Base-by-base conservation (phyloP, 2,888 invertebrate genomes). In the Hetaerina titia region DNA sequence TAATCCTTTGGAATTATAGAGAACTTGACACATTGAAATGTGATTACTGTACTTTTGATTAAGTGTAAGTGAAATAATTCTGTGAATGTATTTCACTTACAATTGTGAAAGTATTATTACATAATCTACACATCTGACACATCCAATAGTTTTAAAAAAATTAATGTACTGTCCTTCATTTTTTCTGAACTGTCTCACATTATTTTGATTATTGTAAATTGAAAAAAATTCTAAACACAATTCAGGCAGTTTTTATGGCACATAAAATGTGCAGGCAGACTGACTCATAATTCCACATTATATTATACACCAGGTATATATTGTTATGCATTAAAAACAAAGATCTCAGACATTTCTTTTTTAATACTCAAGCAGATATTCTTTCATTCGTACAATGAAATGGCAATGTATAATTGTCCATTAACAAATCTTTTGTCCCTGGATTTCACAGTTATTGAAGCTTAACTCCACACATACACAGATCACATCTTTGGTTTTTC, bases 401-500 rank as follows among this genome's bases (percentile, higher is more conserved):
- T 92, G 92, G 92, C 92, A 92, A 92, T 69, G 15, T 92, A 58
- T 92, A 92, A 92, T 92, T 92, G 92, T 92, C 92, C 92, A 92
- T 92, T 63, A 74, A 69, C 69, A 92, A 92, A 92, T 45, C 63
- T 69, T 94, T 94, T 87, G 87, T 69, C 87, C 87, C 74, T 87
- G 81, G 31, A 60, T 89, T 95, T 95, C 94, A 95, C 94, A 88
- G 89, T 89, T 31, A 95, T 89, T 88, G 94, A 95, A 89, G 69
- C 94, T 95, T 89, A 88, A 95, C 94, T 95, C 81, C 94, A 95
- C 94, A 95, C 94, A 60, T 95, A 95, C 94, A 95, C 94, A 89
- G 88, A 95, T 95, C 94, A 95, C 94, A 95, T 95, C 94, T 95
- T 95, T 95, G 94, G 94, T 95, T 95, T 94, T 57, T 69, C n/a